Base-by-base conservation (phyloP, 2,888 invertebrate species). In the Volucella inflata region DNA sequence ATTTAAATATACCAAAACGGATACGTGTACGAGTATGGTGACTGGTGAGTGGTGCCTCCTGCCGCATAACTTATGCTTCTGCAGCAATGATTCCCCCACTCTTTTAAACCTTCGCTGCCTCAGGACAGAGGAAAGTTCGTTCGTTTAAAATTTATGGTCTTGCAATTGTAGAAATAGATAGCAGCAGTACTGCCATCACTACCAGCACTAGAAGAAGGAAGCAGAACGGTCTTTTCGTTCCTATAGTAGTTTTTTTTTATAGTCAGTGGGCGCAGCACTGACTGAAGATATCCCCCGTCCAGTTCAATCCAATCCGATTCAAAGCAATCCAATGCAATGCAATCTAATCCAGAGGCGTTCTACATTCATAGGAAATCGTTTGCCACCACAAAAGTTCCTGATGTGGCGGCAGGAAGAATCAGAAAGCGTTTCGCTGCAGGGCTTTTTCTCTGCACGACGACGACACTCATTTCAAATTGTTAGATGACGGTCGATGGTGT, bases 351-450 rank as follows among this genome's bases (percentile, higher is more conserved):
- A 77, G 84, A 76, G 85, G 81, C 85, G 81, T 77, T 76, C 85
- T 77, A 72, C 72, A 85, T 81, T 81, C 72, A 81, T 85, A 81
- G 81, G 81, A 85, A 85, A 85, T 85, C 81, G 85, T 74, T 85
- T 85, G 85, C 81, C 85, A 85, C 85, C 81, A 77, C 76, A 71
- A 81, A 80, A 85, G 85, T 85, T 85, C 72, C 81, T 77, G 85
- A 77, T 81, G 85, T 71, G 85, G 80, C 72, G 76, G 64, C 30
- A 30, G 30, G 30, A 30, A 30, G 71, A 72, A 76, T 80, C 84
- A 76, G 62, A 84, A 84, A 85, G 80, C 84, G 84, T 79, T 75
- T 60, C 76, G 76, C 77, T 85, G 84, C 85, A 51, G 77, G 85
- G 85, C 85, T 77, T 85, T 85, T 77, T 53, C 57, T 68, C 64